Percentiles rank a stretch among this genome's conserved stretches.
phyloP scores from a whole-genome alignment of 2,888 invertebrate species.

The Lasioglossum zephyrum region DNA sequence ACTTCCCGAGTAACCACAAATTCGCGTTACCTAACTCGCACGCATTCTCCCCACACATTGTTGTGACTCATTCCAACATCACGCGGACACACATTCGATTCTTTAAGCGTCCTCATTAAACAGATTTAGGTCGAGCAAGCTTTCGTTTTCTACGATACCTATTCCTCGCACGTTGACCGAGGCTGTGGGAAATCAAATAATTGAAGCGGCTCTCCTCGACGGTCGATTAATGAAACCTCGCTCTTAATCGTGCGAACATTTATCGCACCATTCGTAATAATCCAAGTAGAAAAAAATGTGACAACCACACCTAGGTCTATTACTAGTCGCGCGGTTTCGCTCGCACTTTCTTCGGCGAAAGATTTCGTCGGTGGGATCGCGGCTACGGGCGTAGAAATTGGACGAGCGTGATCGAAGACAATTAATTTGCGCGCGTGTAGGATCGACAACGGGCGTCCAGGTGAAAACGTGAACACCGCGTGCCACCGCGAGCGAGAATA shows the following conservation, averaged over 20 bases:
- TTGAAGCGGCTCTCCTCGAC: neutral
- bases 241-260: neutral
- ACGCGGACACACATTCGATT: slow-evolving; percentile 1
- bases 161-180: neutral
- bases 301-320: neutral
- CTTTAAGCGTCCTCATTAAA: slow-evolving; percentile 10
- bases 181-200: slow-evolving; percentile 6
- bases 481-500: slow-evolving; percentile 15
- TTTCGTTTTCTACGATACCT: slow-evolving; percentile 10
- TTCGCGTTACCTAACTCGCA: slow-evolving; percentile 15
- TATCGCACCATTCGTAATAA: neutral
- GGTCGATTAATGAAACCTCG: neutral
- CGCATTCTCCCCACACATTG: neutral
- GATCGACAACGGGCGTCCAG: slow-evolving; percentile 40
- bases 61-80: neutral
- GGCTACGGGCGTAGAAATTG: slow-evolving; percentile 33
- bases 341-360: slow-evolving; percentile 42
- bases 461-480: slow-evolving; percentile 45
- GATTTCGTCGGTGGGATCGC: slow-evolving; percentile 38
- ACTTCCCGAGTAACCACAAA: neutral
- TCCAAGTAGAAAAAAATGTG: neutral
- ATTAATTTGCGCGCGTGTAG: slow-evolving; percentile 39
- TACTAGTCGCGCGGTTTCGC: slow-evolving; percentile 8
- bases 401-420: slow-evolving; percentile 41
- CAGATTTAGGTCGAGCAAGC: slow-evolving; percentile 5